Conservation (phyloP, 2,113 vertebrate genomes). For the Setophaga kirtlandii region DNA sequence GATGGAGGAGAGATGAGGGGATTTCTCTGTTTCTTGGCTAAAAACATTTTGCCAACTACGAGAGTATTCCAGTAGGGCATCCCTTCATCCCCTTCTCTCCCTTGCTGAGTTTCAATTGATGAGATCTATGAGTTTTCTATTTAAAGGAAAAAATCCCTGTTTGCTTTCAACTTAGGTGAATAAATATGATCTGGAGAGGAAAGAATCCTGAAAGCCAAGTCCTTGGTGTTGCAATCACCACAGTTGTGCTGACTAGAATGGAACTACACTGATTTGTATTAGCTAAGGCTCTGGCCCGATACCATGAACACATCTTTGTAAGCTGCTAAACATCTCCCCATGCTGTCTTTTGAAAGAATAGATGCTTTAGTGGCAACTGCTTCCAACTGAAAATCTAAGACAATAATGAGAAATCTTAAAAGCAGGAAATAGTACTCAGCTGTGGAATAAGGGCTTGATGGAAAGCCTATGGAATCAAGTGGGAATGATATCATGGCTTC, state of each 20-base stretch:
- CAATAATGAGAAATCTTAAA: not conserved
- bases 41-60: not conserved
- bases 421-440: not conserved
- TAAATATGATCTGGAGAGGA: not conserved
- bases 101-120: not conserved
- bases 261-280: not conserved
- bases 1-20: not conserved
- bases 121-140: not conserved
- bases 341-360: not conserved
- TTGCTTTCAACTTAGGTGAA: conserved; percentile 11
- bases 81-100: not conserved
- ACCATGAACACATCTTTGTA: not conserved
- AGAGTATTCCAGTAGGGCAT: not conserved
- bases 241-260: not conserved
- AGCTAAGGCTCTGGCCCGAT: not conserved
- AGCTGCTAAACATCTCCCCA: not conserved
- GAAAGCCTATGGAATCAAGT: not conserved
- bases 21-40: conserved; percentile 3
- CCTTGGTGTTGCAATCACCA: not conserved
- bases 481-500: not conserved
- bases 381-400: not conserved
- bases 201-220: not conserved
- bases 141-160: conserved; percentile 34
- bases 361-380: not conserved
- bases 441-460: not conserved